Evolutionary conservation across 2,797 vertebrate species (phyloP).

Genomic region (Takifugu ocellatus): DNA sequence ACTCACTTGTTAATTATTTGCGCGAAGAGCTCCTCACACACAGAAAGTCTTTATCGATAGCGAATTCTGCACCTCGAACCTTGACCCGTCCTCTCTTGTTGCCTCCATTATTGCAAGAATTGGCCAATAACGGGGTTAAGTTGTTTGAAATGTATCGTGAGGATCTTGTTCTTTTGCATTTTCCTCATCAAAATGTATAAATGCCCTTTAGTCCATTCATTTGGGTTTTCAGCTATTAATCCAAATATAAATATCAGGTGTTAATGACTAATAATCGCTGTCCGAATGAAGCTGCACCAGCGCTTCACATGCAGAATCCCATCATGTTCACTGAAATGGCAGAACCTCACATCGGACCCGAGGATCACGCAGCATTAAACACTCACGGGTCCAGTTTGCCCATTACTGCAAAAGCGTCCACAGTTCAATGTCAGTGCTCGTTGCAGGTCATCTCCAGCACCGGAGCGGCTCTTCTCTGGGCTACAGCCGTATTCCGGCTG

Average conservation of each 20-base stretch:
- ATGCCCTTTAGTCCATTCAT: no score
- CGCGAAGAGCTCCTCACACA: slow-evolving; percentile 35
- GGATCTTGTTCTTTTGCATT: slow-evolving; percentile 1
- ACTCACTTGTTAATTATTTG: slow-evolving; percentile 65
- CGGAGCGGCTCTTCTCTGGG: slow-evolving; percentile 48
- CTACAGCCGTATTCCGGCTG: slow-evolving; percentile 57
- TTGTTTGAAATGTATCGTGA: slow-evolving; percentile 37
- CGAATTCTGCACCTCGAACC: slow-evolving; percentile 60
- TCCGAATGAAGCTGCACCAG: background rate
- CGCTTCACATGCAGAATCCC: no score
- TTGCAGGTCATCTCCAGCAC: slow-evolving; percentile 45
- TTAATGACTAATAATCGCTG: background rate
- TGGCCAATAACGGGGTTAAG: slow-evolving; percentile 47
- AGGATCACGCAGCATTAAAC: background rate
- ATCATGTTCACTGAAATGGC: no score
- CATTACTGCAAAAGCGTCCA: slow-evolving; percentile 1
- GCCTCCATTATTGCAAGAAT: slow-evolving; percentile 64
- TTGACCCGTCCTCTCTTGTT: slow-evolving; percentile 63
- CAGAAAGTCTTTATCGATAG: slow-evolving; percentile 69
- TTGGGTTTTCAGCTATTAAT: no score
- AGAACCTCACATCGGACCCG: no score
- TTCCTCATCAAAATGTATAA: background rate
- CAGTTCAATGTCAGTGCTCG: slow-evolving; percentile 43
- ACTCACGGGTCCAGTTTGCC: slow-evolving; percentile 1
- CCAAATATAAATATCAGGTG: background rate